Evolutionary conservation across 2,113 vertebrate species (phyloP).

Genomic region (Ochotona curzoniae): DNA sequence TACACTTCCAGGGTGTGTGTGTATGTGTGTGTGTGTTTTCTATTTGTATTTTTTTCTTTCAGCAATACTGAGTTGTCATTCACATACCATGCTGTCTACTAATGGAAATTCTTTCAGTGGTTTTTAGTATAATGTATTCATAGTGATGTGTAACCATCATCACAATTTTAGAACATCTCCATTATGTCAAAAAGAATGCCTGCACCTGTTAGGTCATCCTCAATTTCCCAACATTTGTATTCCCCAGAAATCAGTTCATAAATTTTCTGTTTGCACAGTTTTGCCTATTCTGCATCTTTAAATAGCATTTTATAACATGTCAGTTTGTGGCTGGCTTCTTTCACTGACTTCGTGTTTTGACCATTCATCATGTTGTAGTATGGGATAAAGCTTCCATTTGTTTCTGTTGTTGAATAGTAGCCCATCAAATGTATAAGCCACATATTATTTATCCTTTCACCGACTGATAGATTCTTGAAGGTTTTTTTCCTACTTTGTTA

Average conservation of each 20-base stretch:
- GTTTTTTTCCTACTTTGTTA: not conserved
- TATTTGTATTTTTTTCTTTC: not conserved
- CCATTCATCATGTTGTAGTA: not conserved
- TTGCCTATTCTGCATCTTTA: not conserved
- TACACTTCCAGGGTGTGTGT: not conserved
- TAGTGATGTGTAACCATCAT: not conserved
- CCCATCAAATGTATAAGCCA: not conserved
- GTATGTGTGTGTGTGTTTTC: not conserved
- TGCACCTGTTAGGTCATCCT: not conserved
- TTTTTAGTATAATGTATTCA: not conserved
- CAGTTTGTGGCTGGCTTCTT: not conserved
- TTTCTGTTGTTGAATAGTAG: not conserved
- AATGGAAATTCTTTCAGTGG: not conserved
- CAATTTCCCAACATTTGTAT: not conserved
- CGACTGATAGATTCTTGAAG: not conserved
- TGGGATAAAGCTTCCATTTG: not conserved
- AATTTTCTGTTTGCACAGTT: not conserved
- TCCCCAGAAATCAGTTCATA: not conserved
- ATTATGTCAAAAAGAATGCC: not conserved
- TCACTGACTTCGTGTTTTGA: not conserved
- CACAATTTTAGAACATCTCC: constrained; percentile 37
- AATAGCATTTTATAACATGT: not conserved
- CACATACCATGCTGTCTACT: not conserved
- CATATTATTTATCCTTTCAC: not conserved
- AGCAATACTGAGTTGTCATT: not conserved